These are phyloP conservation scores for Ceratina australensis DNA, from an alignment of 1,140 invertebrate species.

Conservation along the genomic window DNA sequence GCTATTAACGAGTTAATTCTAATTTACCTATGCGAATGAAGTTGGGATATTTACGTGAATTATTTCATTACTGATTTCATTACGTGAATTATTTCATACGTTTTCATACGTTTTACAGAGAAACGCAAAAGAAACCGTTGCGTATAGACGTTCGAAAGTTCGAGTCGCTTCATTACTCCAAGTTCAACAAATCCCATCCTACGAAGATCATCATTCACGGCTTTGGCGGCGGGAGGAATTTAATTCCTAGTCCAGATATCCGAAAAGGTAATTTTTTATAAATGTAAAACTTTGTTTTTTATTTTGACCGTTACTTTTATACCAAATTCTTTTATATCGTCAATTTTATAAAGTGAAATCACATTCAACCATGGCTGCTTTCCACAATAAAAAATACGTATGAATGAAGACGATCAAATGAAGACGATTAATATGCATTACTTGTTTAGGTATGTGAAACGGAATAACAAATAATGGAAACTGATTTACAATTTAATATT, in stretches of 20 bases:
- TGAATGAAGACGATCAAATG: too few species aligned
- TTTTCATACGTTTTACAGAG: constrained; percentile 78
- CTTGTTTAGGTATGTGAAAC: background rate
- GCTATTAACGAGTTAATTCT: too few species aligned
- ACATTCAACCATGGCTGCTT: too few species aligned
- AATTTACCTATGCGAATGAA: too few species aligned
- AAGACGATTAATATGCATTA: background rate
- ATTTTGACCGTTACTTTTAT: too few species aligned
- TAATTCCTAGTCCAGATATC: constrained; percentile 90
- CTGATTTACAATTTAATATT: background rate
- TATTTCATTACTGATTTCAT: too few species aligned
- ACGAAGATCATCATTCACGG: constrained; percentile 92
- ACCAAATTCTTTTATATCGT: too few species aligned
- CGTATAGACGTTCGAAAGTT: constrained; percentile 85
- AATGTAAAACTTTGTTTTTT: too few species aligned
- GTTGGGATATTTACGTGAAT: too few species aligned
- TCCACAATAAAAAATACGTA: too few species aligned
- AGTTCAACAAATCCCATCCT: constrained; percentile 86
- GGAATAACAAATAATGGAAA: background rate
- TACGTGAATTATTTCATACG: too few species aligned
- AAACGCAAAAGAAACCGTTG: constrained; percentile 86
- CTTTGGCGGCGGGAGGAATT: constrained; percentile 88
- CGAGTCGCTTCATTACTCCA: constrained; percentile 85
- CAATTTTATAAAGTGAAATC: too few species aligned
- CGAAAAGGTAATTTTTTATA: constrained; percentile 79